A percentile compares a stretch with the other conserved stretches of the same genome.
Evolutionary conservation across 2,888 invertebrate genomes (phyloP).

Genomic region (Athalia cordata): DNA sequence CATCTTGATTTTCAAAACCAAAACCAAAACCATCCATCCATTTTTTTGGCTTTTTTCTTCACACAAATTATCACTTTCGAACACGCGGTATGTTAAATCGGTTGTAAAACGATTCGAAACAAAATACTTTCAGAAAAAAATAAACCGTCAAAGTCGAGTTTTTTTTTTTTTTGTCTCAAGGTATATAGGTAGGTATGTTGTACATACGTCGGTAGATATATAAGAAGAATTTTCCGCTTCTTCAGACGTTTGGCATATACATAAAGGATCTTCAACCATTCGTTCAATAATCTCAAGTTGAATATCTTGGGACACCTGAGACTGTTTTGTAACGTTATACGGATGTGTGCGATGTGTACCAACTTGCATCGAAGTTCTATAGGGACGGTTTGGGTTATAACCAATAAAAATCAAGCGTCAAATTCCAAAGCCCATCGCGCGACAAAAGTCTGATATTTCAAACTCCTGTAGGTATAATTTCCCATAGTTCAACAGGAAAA

Average conservation of each 20-base stretch:
- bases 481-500: no score
- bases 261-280: not conserved
- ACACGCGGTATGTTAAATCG: not conserved
- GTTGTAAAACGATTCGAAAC: conserved; percentile 5
- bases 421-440: conserved; percentile 14
- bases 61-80: not conserved
- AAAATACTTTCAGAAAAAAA: not conserved
- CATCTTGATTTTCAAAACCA: no score
- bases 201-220: not conserved
- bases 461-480: not conserved
- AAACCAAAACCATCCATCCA: no score
- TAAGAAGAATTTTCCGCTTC: not conserved
- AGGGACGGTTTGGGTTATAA: not conserved
- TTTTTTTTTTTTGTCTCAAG: not conserved
- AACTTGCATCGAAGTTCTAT: not conserved
- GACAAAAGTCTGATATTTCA: not conserved
- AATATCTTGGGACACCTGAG: conserved; percentile 27
- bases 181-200: no score
- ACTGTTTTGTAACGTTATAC: conserved; percentile 18
- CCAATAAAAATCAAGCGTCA: conserved; percentile 37
- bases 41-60: no score
- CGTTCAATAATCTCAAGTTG: conserved; percentile 21
- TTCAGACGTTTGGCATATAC: not conserved
- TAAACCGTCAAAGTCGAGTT: not conserved
- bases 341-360: not conserved